phyloP scores from a whole-genome alignment of 2,888 invertebrate species.

The Neoaliturus tenellus region DNA sequence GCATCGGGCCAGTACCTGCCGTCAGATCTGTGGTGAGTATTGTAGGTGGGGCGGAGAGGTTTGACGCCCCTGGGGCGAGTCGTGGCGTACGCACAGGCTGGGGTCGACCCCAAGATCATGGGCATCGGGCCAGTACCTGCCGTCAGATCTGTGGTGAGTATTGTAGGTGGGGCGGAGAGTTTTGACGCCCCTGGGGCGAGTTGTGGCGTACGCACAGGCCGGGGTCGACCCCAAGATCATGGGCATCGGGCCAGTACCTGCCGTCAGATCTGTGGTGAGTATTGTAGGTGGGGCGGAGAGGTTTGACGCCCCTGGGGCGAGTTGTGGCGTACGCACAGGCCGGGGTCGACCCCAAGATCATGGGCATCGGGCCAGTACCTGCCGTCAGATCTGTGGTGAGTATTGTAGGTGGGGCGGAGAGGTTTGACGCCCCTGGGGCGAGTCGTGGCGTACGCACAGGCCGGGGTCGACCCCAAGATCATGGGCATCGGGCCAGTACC shows the following conservation, averaged over 20 bases:
- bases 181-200: constrained; percentile 81
- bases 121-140: constrained; percentile 88
- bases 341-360: constrained; percentile 87
- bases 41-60: constrained; percentile 75
- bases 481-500: constrained; percentile 90
- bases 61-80: constrained; percentile 83
- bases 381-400: constrained; percentile 82
- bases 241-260: constrained; percentile 87
- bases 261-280: constrained; percentile 81
- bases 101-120: constrained; percentile 88
- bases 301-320: constrained; percentile 81
- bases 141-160: constrained; percentile 79
- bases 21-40: constrained; percentile 79
- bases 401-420: too few species aligned
- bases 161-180: constrained; percentile 75
- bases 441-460: constrained; percentile 85
- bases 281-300: constrained; percentile 75
- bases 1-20: constrained; percentile 86
- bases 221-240: constrained; percentile 89
- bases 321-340: constrained; percentile 86
- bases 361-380: constrained; percentile 88
- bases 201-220: constrained; percentile 85
- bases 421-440: constrained; percentile 81
- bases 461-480: constrained; percentile 86
- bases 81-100: constrained; percentile 85